Evolutionary conservation across 2,797 vertebrate species (phyloP).

Genomic region (Lacerta viridis): DNA sequence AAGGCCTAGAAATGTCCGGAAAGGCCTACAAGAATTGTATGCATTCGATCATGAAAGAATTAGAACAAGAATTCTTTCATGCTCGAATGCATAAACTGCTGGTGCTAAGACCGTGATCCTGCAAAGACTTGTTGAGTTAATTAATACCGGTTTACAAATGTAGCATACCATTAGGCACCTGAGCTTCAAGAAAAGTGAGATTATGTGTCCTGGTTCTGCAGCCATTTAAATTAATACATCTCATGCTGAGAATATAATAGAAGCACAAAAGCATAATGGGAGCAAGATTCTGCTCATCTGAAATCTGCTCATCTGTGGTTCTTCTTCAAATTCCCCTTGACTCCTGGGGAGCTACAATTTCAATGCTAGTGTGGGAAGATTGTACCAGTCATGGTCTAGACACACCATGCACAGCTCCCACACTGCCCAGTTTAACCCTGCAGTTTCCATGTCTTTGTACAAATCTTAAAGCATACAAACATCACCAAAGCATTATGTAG

Average conservation of each 20-base stretch:
- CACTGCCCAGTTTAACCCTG: constrained; percentile 45
- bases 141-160: background rate
- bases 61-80: background rate
- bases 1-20: constrained; percentile 5
- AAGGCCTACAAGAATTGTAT: background rate
- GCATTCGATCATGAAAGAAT: no score
- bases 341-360: constrained; percentile 7
- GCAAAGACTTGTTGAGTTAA: background rate
- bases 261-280: background rate
- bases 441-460: constrained; percentile 49
- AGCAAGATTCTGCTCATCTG: constrained; percentile 4
- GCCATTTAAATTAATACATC: constrained; percentile 43
- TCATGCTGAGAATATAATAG: constrained; percentile 1
- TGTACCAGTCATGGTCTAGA: constrained; percentile 4
- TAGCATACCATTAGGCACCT: background rate
- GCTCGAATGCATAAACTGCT: background rate
- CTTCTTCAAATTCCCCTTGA: background rate
- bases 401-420: constrained; percentile 31
- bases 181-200: background rate
- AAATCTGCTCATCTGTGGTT: background rate
- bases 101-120: background rate
- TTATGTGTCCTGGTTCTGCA: constrained; percentile 43
- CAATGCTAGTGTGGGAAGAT: constrained; percentile 24
- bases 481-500: constrained; percentile 23
- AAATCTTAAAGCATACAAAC: constrained; percentile 57